Base-by-base conservation (phyloP, 2,797 vertebrate genomes). In the Gymnothorax javanicus region DNA sequence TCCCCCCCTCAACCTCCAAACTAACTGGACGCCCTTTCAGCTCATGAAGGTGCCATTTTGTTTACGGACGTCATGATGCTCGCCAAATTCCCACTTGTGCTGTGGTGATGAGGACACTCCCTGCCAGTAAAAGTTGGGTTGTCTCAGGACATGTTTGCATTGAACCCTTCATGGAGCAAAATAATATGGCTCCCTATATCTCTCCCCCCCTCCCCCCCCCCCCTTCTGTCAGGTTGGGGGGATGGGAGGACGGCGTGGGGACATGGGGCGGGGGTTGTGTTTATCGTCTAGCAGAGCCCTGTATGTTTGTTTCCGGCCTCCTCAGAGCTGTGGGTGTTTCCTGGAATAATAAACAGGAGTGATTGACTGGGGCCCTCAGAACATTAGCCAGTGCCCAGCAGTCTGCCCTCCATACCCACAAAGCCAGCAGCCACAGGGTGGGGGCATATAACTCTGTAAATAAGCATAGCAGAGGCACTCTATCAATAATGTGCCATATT, bases 301-400 rank as follows among this genome's bases (percentile, higher is more conserved):
- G 0, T 85, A 8, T 75, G 84, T 85, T 85, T 84, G 67, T 52
- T 75, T 84, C 64, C 82, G 58, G 83, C 69, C 56, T 69, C 82
- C 58, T 60, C 57, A 50, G 64, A 62, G 50, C n/a, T 25, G 33
- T 58, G 33, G 67, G 69, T 33, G 56, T 56, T 87, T 83, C 82
- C 82, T 83, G n/a, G 82, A 87, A 87, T 87, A 84, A 84, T 84
- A 84, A 87, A 79, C 71, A 75, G 33, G 12, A n/a, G 11, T 75
- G 83, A 83, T 79, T 73, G 58, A 64, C 71, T 43, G 59, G 87
- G 58, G 71, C 87, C 50, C 23, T 77, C 86, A n/a, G n/a, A 23
- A 57, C 59, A 50, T 23, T 67, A 23, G 58, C 2, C 58, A 60
- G 60, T 64, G 83, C 83, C 83, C 33, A 64, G 58, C 20, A 17